Conservation (phyloP, 2,888 invertebrate genomes). For the Mycalesis mineus region DNA sequence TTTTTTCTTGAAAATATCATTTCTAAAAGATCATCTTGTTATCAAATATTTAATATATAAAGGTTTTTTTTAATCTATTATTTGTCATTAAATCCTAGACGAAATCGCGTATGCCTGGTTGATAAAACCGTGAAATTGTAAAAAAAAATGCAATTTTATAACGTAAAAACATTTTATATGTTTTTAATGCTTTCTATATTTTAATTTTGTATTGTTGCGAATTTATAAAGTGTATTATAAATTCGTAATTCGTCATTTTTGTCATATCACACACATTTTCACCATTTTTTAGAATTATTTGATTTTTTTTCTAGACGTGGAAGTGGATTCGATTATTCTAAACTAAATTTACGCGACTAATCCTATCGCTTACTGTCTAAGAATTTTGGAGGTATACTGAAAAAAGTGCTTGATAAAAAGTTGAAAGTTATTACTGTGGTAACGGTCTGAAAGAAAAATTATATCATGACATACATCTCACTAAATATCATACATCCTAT, state of each 20-base stretch:
- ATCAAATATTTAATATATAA: too few relatives aligned
- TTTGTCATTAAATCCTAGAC: slow-evolving; percentile 1
- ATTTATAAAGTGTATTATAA: background rate
- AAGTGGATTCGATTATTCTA: background rate
- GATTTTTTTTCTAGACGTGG: background rate
- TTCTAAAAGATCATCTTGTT: too few relatives aligned
- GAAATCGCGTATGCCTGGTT: slow-evolving; percentile 11
- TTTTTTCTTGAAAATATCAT: too few relatives aligned
- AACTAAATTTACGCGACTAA: background rate
- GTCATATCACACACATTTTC: slow-evolving; percentile 1
- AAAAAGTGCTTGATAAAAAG: background rate
- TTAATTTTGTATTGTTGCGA: background rate
- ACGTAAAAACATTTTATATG: background rate
- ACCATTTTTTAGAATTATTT: background rate
- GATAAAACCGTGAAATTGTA: too few relatives aligned
- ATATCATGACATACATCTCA: background rate
- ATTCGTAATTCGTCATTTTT: background rate
- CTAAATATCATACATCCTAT: background rate
- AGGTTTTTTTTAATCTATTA: too few relatives aligned
- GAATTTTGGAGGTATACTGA: background rate
- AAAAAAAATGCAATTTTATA: background rate
- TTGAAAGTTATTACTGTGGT: background rate
- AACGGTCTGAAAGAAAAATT: background rate
- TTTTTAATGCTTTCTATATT: background rate
- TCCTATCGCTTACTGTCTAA: background rate